Conservation (phyloP, 2,113 vertebrate species). For the Ictidomys tridecemlineatus region DNA sequence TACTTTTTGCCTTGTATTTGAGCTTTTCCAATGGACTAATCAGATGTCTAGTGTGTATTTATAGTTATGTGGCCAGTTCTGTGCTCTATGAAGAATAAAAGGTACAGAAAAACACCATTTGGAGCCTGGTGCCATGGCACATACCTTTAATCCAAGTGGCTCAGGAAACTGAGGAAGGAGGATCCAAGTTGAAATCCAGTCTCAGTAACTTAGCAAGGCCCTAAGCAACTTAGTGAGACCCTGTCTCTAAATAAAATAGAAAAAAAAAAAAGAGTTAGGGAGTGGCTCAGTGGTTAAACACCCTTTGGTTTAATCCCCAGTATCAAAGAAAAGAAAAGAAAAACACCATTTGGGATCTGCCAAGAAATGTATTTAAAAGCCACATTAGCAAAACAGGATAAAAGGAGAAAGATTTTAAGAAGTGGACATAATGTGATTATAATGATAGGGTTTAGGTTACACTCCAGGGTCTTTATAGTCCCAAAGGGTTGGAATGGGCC, state of each 20-base stretch:
- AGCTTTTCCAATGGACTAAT: background rate
- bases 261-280: too few species aligned
- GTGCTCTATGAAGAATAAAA: background rate
- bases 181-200: too few species aligned
- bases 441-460: background rate
- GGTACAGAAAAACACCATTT: background rate
- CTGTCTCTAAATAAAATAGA: too few species aligned
- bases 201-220: too few species aligned
- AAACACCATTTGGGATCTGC: background rate
- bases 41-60: background rate
- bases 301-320: too few species aligned
- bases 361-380: background rate
- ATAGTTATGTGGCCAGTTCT: background rate
- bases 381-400: background rate
- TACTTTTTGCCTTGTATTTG: background rate
- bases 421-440: background rate
- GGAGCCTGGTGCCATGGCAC: background rate
- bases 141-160: too few species aligned
- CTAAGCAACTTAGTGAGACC: too few species aligned
- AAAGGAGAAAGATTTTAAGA: background rate
- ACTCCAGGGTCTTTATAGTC: background rate
- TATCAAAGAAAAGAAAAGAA: too few species aligned
- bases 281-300: too few species aligned
- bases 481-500: background rate
- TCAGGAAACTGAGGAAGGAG: too few species aligned